Evolutionary conservation across 2,888 invertebrate genomes (phyloP).

Genomic region (Cheilosia impressa): DNA sequence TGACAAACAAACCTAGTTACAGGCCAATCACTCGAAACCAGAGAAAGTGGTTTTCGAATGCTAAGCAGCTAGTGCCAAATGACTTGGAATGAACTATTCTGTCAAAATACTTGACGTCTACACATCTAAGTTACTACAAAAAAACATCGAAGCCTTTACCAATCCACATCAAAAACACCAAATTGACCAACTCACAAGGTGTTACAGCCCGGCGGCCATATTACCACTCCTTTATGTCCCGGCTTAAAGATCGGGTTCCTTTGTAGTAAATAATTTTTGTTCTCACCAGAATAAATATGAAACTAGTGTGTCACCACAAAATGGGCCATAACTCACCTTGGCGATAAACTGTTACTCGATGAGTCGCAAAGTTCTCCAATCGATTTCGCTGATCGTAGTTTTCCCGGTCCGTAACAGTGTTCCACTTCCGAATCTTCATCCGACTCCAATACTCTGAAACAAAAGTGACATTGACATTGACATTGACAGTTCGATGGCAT

Average conservation of each 20-base stretch:
- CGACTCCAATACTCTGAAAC: slow-evolving; percentile 81
- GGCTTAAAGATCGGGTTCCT: slow-evolving; percentile 26
- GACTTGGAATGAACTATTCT: too few relatives aligned
- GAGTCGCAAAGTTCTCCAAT: slow-evolving; percentile 88
- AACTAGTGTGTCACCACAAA: neutral
- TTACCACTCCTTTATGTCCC: slow-evolving; percentile 20
- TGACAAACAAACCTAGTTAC: too few relatives aligned
- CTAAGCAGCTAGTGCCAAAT: too few relatives aligned
- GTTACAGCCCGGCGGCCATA: slow-evolving; percentile 43
- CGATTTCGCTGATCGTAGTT: slow-evolving; percentile 87
- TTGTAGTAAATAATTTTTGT: slow-evolving; percentile 11
- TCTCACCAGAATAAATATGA: slow-evolving; percentile 16
- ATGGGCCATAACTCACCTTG: slow-evolving; percentile 76
- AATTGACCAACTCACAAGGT: slow-evolving; percentile 57
- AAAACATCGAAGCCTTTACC: slow-evolving; percentile 1
- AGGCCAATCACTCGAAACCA: too few relatives aligned
- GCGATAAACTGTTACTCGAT: slow-evolving; percentile 79
- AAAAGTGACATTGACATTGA: slow-evolving; percentile 22
- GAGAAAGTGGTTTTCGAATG: too few relatives aligned
- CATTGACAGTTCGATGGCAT: neutral
- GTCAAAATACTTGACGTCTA: neutral
- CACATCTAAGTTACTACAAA: slow-evolving; percentile 1
- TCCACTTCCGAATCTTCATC: slow-evolving; percentile 87
- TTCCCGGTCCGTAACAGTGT: slow-evolving; percentile 86
- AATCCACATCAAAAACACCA: neutral